Conservation (phyloP, 2,888 invertebrate species). For the Hypselothyrea guttata region DNA sequence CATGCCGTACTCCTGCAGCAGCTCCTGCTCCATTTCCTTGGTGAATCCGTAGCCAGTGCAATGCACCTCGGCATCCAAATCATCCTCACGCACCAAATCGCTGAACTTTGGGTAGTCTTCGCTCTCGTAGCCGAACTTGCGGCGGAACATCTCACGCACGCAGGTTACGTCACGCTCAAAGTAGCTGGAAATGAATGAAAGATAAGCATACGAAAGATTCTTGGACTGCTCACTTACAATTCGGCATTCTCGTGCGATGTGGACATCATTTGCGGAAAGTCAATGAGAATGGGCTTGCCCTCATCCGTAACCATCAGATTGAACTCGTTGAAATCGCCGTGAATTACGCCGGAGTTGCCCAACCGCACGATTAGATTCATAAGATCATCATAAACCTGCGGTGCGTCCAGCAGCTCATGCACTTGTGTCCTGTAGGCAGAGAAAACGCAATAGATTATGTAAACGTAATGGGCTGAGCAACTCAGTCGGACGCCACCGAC, state of each 20-base stretch:
- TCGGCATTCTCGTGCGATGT: slow-evolving; percentile 95
- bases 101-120: slow-evolving; percentile 89
- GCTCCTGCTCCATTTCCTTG: slow-evolving; percentile 89
- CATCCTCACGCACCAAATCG: slow-evolving; percentile 90
- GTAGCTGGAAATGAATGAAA: slow-evolving; percentile 84
- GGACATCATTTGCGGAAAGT: slow-evolving; percentile 99
- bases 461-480: no score
- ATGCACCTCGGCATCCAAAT: slow-evolving; percentile 93
- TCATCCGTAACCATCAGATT: slow-evolving; percentile 95
- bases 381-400: slow-evolving; percentile 93
- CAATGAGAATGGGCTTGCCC: slow-evolving; percentile 93
- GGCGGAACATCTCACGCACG: slow-evolving; percentile 94
- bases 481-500: no score
- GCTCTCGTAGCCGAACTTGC: slow-evolving; percentile 94
- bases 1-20: slow-evolving; percentile 85
- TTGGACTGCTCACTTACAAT: slow-evolving; percentile 84
- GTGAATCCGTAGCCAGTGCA: slow-evolving; percentile 97
- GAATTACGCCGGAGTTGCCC: slow-evolving; percentile 97
- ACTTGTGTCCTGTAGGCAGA: slow-evolving; percentile 85
- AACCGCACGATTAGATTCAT: slow-evolving; percentile 96
- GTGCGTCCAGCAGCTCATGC: slow-evolving; percentile 86
- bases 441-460: background rate
- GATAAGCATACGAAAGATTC: background rate
- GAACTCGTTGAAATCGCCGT: slow-evolving; percentile 99
- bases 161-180: slow-evolving; percentile 98